These are phyloP conservation scores for Polia nebulosa DNA, from an alignment of 2,888 invertebrate species.

Conservation along the genomic window DNA sequence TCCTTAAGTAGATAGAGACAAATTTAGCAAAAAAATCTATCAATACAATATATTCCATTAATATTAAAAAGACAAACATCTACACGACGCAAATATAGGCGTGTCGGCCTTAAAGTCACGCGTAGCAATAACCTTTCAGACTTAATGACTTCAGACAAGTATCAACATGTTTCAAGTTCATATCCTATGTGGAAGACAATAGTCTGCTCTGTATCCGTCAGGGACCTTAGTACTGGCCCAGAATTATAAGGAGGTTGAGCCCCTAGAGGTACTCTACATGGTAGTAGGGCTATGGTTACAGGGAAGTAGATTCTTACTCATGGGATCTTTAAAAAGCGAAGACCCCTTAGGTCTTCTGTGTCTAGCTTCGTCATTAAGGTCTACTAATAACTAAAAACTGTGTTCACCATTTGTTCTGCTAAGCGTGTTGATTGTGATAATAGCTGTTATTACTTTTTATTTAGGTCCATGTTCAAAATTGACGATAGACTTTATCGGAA, in stretches of 20 bases:
- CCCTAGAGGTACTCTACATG: not conserved
- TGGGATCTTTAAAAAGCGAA: not conserved
- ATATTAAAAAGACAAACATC: slow-evolving; percentile 44
- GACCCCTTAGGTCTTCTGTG: too few species aligned
- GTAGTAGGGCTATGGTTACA: not conserved
- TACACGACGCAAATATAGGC: slow-evolving; percentile 18
- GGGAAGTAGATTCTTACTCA: not conserved
- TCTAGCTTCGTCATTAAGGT: not conserved
- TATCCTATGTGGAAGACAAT: slow-evolving; percentile 38
- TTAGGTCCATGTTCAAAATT: not conserved
- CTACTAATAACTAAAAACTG: not conserved
- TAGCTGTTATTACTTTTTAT: not conserved
- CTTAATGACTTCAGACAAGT: slow-evolving; percentile 48
- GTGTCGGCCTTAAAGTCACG: slow-evolving; percentile 39
- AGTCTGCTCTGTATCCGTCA: slow-evolving; percentile 39
- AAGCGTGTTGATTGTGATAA: too few species aligned
- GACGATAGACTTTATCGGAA: not conserved
- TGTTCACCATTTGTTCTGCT: not conserved
- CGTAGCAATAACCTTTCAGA: slow-evolving; percentile 51
- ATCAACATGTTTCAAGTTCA: slow-evolving; percentile 43
- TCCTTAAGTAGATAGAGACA: not conserved
- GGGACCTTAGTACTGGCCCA: slow-evolving; percentile 11
- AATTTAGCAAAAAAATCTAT: slow-evolving; percentile 14
- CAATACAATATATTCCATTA: slow-evolving; percentile 5
- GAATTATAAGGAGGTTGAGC: slow-evolving; percentile 40